Percentiles rank a stretch among this genome's conserved stretches.
These are phyloP conservation scores for Drosophila albomicans DNA, from an alignment of 1,140 invertebrate species.

Conservation along the genomic window DNA sequence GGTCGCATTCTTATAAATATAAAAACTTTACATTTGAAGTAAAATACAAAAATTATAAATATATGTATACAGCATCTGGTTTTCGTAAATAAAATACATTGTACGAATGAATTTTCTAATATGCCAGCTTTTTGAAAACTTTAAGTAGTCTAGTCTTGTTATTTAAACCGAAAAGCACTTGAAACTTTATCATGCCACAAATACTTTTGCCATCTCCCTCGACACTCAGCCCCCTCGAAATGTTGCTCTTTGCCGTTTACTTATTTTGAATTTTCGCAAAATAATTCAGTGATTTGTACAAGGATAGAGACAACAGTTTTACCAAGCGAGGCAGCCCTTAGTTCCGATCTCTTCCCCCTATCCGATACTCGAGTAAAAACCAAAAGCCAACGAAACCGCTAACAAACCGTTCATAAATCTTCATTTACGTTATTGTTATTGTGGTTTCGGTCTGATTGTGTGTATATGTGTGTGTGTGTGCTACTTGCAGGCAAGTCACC, in stretches of 20 bases:
- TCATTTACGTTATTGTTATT: constrained; percentile 81
- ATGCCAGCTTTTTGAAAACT: constrained; percentile 18
- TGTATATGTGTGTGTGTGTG: constrained; percentile 19
- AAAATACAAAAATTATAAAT: no score
- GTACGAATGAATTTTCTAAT: constrained; percentile 1
- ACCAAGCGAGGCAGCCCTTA: constrained; percentile 12
- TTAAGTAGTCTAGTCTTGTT: constrained; percentile 25
- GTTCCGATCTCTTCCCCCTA: not conserved
- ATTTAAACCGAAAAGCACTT: constrained; percentile 32
- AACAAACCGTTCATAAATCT: constrained; percentile 80
- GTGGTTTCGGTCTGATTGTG: constrained; percentile 21
- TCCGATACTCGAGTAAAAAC: not conserved
- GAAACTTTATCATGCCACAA: constrained; percentile 42
- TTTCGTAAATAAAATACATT: constrained; percentile 7
- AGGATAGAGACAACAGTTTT: constrained; percentile 3
- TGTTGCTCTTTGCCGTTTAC: constrained; percentile 16
- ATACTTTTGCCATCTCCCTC: not conserved
- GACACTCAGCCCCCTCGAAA: not conserved
- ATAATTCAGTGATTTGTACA: constrained; percentile 55
- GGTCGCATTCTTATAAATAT: no score
- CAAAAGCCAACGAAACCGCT: constrained; percentile 47
- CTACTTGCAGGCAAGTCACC: constrained; percentile 67
- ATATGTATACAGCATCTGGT: constrained; percentile 1
- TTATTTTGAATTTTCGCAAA: constrained; percentile 43
- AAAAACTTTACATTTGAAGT: no score